Conservation (phyloP, 2,113 vertebrate genomes). For the Scomber scombrus region DNA sequence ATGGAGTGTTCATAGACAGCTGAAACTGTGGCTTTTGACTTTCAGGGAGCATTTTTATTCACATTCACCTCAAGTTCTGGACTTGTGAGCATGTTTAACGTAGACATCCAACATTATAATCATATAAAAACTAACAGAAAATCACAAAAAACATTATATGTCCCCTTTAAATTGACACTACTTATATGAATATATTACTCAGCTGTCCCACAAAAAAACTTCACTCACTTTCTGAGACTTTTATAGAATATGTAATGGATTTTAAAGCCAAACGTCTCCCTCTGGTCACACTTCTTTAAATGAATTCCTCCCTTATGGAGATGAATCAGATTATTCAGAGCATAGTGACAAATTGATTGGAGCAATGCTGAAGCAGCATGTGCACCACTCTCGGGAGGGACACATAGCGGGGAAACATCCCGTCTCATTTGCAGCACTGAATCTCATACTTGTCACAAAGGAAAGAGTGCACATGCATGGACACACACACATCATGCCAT, state of each 20-base stretch:
- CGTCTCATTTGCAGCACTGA: slow-evolving; percentile 57
- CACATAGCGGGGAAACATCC: slow-evolving; percentile 55
- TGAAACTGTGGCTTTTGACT: too few relatives aligned
- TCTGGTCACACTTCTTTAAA: slow-evolving; percentile 13
- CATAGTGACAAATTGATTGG: slow-evolving; percentile 72
- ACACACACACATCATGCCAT: slow-evolving; percentile 14
- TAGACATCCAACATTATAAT: too few relatives aligned
- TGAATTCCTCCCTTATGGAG: slow-evolving; percentile 37
- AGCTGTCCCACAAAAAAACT: slow-evolving; percentile 1
- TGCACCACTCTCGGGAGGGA: slow-evolving; percentile 40
- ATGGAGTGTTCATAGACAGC: too few relatives aligned
- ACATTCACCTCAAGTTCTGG: too few relatives aligned
- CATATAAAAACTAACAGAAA: too few relatives aligned
- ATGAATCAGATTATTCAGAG: slow-evolving; percentile 60
- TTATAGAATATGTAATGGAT: background rate
- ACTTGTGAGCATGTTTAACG: too few relatives aligned
- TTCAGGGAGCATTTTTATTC: too few relatives aligned
- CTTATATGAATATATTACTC: background rate
- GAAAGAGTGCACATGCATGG: background rate
- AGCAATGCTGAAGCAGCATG: slow-evolving; percentile 71
- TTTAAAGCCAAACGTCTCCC: background rate
- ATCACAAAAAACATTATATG: too few relatives aligned
- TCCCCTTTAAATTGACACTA: too few relatives aligned
- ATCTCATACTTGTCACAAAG: slow-evolving; percentile 59
- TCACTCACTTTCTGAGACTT: background rate